phyloP scores from a whole-genome alignment of 2,888 invertebrate genomes.

The Polyommatus icarus region DNA sequence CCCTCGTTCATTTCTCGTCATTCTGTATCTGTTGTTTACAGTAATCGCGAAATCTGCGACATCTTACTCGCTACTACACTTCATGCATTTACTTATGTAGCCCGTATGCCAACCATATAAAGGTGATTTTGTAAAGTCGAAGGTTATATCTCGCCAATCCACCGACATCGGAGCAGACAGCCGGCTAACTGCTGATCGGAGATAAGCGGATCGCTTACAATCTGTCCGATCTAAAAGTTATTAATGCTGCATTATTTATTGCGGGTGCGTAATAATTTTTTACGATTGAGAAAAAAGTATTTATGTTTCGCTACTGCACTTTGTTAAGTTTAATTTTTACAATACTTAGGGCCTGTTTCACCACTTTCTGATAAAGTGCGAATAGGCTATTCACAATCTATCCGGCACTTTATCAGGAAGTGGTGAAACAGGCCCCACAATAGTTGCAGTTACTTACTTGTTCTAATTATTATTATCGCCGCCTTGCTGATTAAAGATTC shows the following conservation, averaged over 20 bases:
- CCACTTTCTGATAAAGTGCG: too few relatives aligned
- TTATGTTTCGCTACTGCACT: background rate
- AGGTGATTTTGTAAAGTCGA: background rate
- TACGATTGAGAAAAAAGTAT: background rate
- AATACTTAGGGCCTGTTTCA: background rate
- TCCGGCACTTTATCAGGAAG: too few relatives aligned
- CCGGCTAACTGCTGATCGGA: constrained; percentile 66
- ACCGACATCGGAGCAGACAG: constrained; percentile 74
- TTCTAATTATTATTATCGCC: too few relatives aligned
- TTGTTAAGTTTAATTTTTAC: background rate
- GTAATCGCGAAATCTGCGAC: constrained; percentile 23
- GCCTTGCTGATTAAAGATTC: too few relatives aligned
- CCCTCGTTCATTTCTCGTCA: background rate
- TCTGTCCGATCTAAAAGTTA: constrained; percentile 44
- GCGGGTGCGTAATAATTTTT: constrained; percentile 44
- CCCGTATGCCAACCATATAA: background rate
- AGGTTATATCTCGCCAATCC: constrained; percentile 51
- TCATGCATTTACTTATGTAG: background rate
- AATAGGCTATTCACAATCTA: too few relatives aligned
- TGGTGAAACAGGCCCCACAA: too few relatives aligned
- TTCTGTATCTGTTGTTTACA: constrained; percentile 10
- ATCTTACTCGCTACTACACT: constrained; percentile 21
- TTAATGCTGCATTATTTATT: constrained; percentile 41
- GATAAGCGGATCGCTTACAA: constrained; percentile 70
- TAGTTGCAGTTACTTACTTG: too few relatives aligned